Evolutionary conservation across 2,797 vertebrate genomes (phyloP), one percentile per base, ranked within the genome.

Genomic region (Pseudotriccus pelzelni): DNA sequence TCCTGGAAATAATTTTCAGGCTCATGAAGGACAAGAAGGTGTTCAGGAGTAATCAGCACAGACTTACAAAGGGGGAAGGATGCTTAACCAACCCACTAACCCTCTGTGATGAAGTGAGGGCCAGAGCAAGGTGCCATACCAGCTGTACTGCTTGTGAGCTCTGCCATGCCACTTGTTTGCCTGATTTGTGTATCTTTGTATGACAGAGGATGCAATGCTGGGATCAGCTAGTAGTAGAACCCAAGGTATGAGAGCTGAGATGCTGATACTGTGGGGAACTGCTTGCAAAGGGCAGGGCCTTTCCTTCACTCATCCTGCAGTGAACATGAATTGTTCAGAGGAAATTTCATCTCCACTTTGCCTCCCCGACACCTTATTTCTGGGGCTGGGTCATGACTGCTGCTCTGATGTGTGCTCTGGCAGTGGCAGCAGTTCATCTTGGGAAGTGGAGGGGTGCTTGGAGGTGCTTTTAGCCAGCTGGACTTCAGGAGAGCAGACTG

Each of bases 81-180:
- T 43, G n/a, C 32, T 55, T 78, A 47, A 67, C 27, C 1, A 2
- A 41, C 16, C 24, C 0, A 0, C 19, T 36, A 41, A 66, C 8
- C 3, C 66, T 70, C 56, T 89, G 41, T 7, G 28, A 20, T 17
- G 47, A 60, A 32, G 39, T 10, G 22, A 3, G 5, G 39, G 41
- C 56, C 43, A 43, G 14, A 73, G 36, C 1, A 4, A 59, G 47
- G 32, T 46, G 56, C 52, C 60, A 28, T 24, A 34, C 23, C 30
- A 69, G 49, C 64, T 50, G 28, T 14, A n/a, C 20, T 32, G 63
- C 39, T 63, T 58, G 36, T 24, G 30, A 79, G 68, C 60, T 39
- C 22, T 7, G 4, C 21, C 0, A 0, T 36, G 18, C 25, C 50
- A 36, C 23, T 58, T 62, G 11, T 58, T 76, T 43, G 34, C 28